Conservation (phyloP, 2,888 invertebrate species). For the Empis stercorea region DNA sequence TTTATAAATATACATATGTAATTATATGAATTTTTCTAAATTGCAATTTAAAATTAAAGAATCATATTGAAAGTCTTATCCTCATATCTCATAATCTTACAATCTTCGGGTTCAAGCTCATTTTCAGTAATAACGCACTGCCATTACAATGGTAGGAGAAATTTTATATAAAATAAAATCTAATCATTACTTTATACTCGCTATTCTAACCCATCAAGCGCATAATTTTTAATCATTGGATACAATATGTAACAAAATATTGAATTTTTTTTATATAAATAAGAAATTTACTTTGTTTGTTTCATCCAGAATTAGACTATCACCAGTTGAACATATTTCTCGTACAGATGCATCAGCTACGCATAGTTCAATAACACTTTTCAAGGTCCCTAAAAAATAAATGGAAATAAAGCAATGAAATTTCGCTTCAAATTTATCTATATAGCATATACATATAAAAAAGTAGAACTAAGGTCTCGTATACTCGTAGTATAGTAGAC, state of each 20-base stretch:
- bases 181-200: too few species aligned
- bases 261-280: neutral
- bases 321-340: constrained; percentile 86
- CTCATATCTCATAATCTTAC: constrained; percentile 39
- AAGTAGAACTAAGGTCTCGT: too few species aligned
- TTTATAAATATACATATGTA: constrained; percentile 1
- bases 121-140: too few species aligned
- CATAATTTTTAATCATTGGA: constrained; percentile 34
- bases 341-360: constrained; percentile 76
- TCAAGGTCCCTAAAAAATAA: constrained; percentile 66
- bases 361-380: constrained; percentile 78
- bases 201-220: constrained; percentile 25
- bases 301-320: constrained; percentile 75
- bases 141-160: too few species aligned
- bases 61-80: constrained; percentile 16
- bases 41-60: neutral
- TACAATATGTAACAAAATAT: neutral
- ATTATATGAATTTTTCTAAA: neutral
- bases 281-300: constrained; percentile 75
- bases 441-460: too few species aligned
- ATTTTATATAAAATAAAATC: too few species aligned
- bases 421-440: neutral
- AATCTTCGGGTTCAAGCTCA: constrained; percentile 23
- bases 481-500: too few species aligned
- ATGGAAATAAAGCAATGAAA: constrained; percentile 8